Evolutionary conservation across 2,113 vertebrate species (phyloP), one percentile per base, ranked within the genome.

Genomic region (Sander lucioperca): DNA sequence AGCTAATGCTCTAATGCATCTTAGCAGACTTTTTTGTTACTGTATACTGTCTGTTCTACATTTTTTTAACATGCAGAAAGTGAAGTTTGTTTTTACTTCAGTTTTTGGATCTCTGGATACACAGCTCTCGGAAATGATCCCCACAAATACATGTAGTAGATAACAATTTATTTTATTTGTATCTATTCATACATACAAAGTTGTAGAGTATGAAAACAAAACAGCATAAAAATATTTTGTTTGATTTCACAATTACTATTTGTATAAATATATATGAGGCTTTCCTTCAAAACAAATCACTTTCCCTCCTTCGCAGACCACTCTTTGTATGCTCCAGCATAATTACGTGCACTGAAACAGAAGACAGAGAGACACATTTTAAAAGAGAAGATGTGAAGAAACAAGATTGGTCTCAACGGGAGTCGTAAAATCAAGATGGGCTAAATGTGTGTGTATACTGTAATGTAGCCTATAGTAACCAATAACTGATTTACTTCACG

Each of bases 291-390:
- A 4, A 18, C 0, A 4, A 76, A 73, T 94, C 72, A 95, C 64
- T 93, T 91, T 19, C 81, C 78, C 61, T 90, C 90, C 15, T 92
- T 95, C 53, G 91, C 91, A 8, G 91, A 86, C 96, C 96, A 96
- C 86, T 96, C 95, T 48, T 80, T 90, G 85, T 94, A 97, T 68
- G 89, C 95, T 9, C 96, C 96, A 2, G 83, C 19, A 18, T 94
- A 97, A 90, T 96, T 95, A n/a, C 89, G 69, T 12, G 96, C 96
- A 84, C 96, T 96, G 92, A 74, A 92, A 90, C 33, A 68, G 63
- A 73, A 39, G 25, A 81, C 48, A 83, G 21, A 76, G 16, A 12
- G 8, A 74, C 2, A 39, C 0, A 19, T 36, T 23, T 63, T 9
- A 69, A 5, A 58, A 66, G 16, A 77, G 19, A 11, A 59, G 23